Evolutionary conservation across 2,797 vertebrate genomes (phyloP), one percentile per base, ranked within the genome.

Genomic region (Gymnodraco acuticeps): DNA sequence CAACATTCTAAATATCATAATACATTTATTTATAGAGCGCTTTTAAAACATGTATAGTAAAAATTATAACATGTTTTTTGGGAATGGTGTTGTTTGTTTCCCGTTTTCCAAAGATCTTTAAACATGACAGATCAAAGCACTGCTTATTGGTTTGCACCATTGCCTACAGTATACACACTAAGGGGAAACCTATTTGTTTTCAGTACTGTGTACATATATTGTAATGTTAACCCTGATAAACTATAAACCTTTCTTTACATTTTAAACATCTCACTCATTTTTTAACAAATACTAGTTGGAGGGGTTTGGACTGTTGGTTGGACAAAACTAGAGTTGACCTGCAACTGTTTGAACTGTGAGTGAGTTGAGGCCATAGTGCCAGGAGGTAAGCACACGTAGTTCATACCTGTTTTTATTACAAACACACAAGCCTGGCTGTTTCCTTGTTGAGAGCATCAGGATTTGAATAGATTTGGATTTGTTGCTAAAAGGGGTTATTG

Each of bases 401-500:
- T 51, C 41, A 56, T 42, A 72, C 67, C 47, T 38, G 20, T 19
- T 43, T 33, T 3, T 50, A 51, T 64, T n/a, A 67, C 41, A 41
- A 4, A 48, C 2, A 66, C 14, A 41, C 15, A 64, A 9, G 47
- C 41, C 31, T 51, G 73, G 5, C 3, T 17, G 75, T 70, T 60
- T 58, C 31, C 20, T 73, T 62, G 8, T 56, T 54, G 19, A 58
- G 62, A 73, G 62, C 63, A 81, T 84, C 64, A 73, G 77, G 81
- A 71, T 69, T 71, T 64, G 31, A 76, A 75, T 23, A 56, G 61
- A 70, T 27, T 78, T 77, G 62, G 67, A 66, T 80, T 70, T 70
- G 72, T 53, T 65, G 55, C 47, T 80, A 31, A 62, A 64, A 70
- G 81, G 71, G 17, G 59, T 75, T 83, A 38, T 77, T 82, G 60